A percentile compares a stretch with the other conserved stretches of the same genome.
phyloP scores from a whole-genome alignment of 1,140 invertebrate genomes.

The Diabrotica undecimpunctata region DNA sequence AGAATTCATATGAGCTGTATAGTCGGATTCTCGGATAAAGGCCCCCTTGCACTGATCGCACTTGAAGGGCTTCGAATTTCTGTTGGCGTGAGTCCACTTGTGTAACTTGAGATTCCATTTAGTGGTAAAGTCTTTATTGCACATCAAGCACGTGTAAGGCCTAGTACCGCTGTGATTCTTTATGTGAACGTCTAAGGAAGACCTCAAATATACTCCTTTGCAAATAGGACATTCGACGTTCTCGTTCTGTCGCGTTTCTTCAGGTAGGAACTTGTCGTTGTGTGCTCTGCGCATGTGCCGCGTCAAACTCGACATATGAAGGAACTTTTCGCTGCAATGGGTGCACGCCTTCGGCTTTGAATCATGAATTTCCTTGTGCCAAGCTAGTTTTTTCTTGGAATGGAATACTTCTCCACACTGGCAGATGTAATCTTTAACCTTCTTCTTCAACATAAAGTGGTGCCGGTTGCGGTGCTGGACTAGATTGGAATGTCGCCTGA shows the following conservation, averaged over 20 bases:
- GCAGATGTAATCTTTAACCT: slow-evolving; percentile 75
- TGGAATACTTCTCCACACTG: slow-evolving; percentile 77
- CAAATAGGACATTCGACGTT: slow-evolving; percentile 78
- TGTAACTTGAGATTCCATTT: slow-evolving; percentile 87
- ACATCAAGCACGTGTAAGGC: slow-evolving; percentile 75
- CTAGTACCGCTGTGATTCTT: slow-evolving; percentile 70
- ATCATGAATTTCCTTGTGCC: slow-evolving; percentile 83
- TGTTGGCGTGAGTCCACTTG: slow-evolving; percentile 82
- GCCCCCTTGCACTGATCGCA: slow-evolving; percentile 79
- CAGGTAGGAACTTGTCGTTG: slow-evolving; percentile 69
- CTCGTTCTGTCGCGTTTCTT: slow-evolving; percentile 57
- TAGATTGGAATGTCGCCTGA: slow-evolving; percentile 78
- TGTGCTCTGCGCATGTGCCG: slow-evolving; percentile 78
- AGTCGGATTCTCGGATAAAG: slow-evolving; percentile 74
- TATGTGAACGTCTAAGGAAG: slow-evolving; percentile 77
- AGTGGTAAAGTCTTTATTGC: slow-evolving; percentile 79
- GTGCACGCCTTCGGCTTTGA: slow-evolving; percentile 77
- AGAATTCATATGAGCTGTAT: slow-evolving; percentile 78
- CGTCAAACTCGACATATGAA: slow-evolving; percentile 75
- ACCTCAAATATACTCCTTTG: slow-evolving; percentile 72
- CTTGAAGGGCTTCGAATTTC: slow-evolving; percentile 79
- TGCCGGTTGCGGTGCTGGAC: slow-evolving; percentile 76
- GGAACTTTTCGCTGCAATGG: slow-evolving; percentile 78
- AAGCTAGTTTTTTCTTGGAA: slow-evolving; percentile 74
- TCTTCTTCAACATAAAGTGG: slow-evolving; percentile 63